Evolutionary conservation across 2,888 invertebrate genomes (phyloP).

Genomic region (Clunio marinus): DNA sequence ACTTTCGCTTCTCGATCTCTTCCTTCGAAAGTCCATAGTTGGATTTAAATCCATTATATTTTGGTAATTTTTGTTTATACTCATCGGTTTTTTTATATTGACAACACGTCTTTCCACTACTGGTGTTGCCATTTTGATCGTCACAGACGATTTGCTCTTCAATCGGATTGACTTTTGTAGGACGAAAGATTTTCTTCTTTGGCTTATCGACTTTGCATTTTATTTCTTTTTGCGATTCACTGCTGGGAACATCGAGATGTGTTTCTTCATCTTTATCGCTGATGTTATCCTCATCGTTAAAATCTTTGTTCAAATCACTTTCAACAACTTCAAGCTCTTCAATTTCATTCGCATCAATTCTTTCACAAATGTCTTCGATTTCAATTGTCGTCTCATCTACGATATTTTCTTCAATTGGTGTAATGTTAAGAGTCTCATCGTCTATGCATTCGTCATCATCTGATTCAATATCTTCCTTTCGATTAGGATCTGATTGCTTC

Average conservation of each 20-base stretch:
- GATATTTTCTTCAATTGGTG: background rate
- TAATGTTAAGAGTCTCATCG: background rate
- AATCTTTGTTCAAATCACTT: background rate
- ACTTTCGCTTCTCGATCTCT: conserved; percentile 5
- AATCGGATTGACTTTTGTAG: background rate
- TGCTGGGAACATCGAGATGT: background rate
- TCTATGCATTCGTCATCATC: conserved; percentile 30
- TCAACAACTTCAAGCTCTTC: background rate
- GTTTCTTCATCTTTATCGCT: background rate
- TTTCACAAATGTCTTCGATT: conserved; percentile 9
- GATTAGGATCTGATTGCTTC: background rate
- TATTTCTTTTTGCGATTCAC: background rate
- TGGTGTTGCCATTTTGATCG: background rate
- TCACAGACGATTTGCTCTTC: background rate
- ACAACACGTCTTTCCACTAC: conserved; percentile 27
- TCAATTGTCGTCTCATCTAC: background rate
- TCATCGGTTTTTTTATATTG: conserved; percentile 30
- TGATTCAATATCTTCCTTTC: conserved; percentile 18
- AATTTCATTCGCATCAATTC: background rate
- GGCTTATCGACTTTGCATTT: background rate
- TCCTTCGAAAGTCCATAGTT: conserved; percentile 39
- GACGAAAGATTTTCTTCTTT: background rate
- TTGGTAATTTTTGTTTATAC: conserved; percentile 36
- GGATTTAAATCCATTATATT: conserved; percentile 34
- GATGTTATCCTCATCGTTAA: background rate